Evolutionary conservation across 2,113 vertebrate species (phyloP).

Genomic region (Rhinogobius similis): DNA sequence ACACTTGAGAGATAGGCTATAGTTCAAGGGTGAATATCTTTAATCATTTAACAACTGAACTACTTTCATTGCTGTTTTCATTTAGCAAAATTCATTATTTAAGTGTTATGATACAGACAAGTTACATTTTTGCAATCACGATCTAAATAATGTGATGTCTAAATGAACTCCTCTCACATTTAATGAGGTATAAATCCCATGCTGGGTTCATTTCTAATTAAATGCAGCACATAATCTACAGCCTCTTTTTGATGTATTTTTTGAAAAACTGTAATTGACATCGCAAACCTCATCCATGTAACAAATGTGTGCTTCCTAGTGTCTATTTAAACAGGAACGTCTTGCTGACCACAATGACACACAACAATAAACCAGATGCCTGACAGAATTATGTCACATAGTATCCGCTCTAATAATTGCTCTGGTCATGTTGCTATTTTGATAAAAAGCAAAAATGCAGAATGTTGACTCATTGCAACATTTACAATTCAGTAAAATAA

Average conservation of each 20-base stretch:
- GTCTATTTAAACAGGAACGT: conserved; percentile 13
- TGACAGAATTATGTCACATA: conserved; percentile 66
- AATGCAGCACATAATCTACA: neutral
- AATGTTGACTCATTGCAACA: conserved; percentile 22
- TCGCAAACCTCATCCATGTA: neutral
- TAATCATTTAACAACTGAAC: too few species aligned
- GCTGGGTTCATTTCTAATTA: neutral
- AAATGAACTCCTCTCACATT: neutral
- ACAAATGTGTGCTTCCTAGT: neutral
- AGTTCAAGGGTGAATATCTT: neutral
- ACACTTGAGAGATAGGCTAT: neutral
- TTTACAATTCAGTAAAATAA: conserved; percentile 46
- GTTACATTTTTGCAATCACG: neutral
- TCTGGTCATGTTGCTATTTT: conserved; percentile 62
- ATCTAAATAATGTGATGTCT: neutral
- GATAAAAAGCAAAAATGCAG: conserved; percentile 21
- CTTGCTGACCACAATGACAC: conserved; percentile 38
- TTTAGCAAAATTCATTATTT: too few species aligned
- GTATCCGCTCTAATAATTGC: conserved; percentile 69
- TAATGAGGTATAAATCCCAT: neutral
- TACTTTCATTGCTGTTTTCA: too few species aligned
- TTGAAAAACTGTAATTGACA: neutral
- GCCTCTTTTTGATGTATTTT: neutral
- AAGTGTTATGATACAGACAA: neutral
- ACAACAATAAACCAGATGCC: conserved; percentile 63